Conservation (phyloP, 2,797 vertebrate species). For the Craterocephalus amniculus region DNA sequence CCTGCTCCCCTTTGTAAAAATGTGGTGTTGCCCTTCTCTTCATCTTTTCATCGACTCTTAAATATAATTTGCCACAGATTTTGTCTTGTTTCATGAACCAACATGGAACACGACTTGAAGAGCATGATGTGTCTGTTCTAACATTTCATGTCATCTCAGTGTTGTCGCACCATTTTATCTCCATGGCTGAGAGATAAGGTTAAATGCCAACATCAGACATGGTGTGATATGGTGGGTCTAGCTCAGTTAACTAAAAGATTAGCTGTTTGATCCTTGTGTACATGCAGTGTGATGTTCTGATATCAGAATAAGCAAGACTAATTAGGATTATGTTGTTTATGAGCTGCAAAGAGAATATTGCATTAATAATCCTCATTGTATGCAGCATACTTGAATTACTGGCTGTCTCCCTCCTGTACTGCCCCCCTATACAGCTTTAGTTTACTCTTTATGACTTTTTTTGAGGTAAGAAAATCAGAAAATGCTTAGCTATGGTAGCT, state of each 20-base stretch:
- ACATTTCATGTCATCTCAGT: neutral
- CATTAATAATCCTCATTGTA: neutral
- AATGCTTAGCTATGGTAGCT: neutral
- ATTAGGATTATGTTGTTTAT: neutral
- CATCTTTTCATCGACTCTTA: neutral
- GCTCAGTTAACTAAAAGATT: neutral
- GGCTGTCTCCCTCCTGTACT: neutral
- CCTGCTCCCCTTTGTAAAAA: neutral
- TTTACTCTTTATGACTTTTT: neutral
- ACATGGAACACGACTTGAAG: neutral
- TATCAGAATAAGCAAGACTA: neutral
- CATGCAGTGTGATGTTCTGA: neutral
- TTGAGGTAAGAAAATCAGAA: neutral
- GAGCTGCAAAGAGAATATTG: neutral
- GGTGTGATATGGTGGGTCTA: neutral
- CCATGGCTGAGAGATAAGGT: neutral
- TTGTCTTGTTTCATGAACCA: neutral
- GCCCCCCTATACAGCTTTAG: neutral
- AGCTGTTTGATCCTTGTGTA: neutral
- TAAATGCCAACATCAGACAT: neutral
- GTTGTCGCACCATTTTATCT: neutral
- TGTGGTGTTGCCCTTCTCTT: neutral
- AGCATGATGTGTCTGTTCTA: neutral
- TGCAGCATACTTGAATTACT: neutral
- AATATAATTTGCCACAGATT: neutral